These are phyloP conservation scores for Corapipo altera DNA, from an alignment of 2,113 vertebrate species.

Conservation along the genomic window DNA sequence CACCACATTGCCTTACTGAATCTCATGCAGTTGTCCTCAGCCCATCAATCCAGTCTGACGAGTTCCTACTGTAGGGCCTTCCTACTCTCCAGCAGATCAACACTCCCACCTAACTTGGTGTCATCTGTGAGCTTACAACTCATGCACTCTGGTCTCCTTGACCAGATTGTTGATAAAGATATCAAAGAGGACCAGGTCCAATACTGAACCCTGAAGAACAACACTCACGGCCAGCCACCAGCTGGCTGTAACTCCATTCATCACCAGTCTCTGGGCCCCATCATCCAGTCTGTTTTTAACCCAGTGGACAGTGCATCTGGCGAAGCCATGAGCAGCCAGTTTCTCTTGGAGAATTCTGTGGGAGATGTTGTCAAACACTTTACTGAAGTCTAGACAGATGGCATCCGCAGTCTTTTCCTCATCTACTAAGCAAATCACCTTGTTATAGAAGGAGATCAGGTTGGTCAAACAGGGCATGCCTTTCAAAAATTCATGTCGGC, in stretches of 20 bases:
- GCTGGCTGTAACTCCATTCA: not conserved
- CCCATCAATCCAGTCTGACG: not conserved
- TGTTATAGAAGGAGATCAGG: not conserved
- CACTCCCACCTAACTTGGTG: not conserved
- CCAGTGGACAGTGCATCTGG: not conserved
- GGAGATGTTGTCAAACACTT: not conserved
- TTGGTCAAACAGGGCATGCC: not conserved
- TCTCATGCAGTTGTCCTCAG: not conserved
- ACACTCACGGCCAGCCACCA: not conserved
- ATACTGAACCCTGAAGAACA: not conserved
- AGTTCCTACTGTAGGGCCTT: not conserved
- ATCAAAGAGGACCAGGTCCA: not conserved
- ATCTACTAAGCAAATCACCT: not conserved
- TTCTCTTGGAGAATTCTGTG: not conserved
- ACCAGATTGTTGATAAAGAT: not conserved
- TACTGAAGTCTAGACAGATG: not conserved
- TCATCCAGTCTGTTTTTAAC: not conserved
- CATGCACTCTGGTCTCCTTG: not conserved
- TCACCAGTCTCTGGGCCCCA: not conserved
- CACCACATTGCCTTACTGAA: not conserved
- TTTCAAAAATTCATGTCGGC: not conserved
- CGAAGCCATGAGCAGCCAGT: not conserved
- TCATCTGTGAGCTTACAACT: not conserved
- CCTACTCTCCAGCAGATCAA: not conserved
- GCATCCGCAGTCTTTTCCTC: not conserved